A percentile compares a stretch with the other conserved stretches of the same genome.
phyloP scores from a whole-genome alignment of 37 sponge, comb jelly and placozoan species.

The Bolinopsis microptera region DNA sequence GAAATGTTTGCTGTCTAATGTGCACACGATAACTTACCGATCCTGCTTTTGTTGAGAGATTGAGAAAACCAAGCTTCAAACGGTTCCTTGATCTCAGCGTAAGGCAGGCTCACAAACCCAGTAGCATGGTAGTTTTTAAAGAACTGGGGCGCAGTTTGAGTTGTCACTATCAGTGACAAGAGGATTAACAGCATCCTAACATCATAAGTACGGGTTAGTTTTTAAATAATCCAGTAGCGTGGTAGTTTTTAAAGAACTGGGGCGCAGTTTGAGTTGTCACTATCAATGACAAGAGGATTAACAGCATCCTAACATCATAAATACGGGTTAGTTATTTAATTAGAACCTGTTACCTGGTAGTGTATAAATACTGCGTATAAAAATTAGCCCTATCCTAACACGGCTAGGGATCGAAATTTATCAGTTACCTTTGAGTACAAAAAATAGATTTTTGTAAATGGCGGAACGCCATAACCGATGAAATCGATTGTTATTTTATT shows the following conservation, averaged over 20 bases:
- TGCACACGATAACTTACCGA: constrained; percentile 73
- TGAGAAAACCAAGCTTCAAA: constrained; percentile 81
- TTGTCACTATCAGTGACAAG: not conserved
- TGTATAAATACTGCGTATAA: no score
- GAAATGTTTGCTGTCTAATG: no score
- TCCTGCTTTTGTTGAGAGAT: constrained; percentile 71
- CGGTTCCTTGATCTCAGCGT: constrained; percentile 83
- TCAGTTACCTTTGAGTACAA: no score
- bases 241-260: constrained; percentile 72
- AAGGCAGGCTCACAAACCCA: constrained; percentile 76
- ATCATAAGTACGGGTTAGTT: not conserved
- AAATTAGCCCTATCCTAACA: no score
- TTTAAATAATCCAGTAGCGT: constrained; percentile 68
- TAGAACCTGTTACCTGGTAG: no score
- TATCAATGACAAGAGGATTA: not conserved
- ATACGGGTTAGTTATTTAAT: no score
- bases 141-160: constrained; percentile 51
- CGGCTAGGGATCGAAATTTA: no score
- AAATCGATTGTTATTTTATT: no score
- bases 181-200: constrained; percentile 34
- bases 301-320: constrained; percentile 22
- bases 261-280: not conserved
- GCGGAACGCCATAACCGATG: no score
- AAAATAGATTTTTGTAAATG: no score
- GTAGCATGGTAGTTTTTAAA: constrained; percentile 72